A percentile compares a stretch with the other conserved stretches of the same genome.
Conservation (phyloP, 2,113 vertebrate species). For the Spheniscus mendiculus region DNA sequence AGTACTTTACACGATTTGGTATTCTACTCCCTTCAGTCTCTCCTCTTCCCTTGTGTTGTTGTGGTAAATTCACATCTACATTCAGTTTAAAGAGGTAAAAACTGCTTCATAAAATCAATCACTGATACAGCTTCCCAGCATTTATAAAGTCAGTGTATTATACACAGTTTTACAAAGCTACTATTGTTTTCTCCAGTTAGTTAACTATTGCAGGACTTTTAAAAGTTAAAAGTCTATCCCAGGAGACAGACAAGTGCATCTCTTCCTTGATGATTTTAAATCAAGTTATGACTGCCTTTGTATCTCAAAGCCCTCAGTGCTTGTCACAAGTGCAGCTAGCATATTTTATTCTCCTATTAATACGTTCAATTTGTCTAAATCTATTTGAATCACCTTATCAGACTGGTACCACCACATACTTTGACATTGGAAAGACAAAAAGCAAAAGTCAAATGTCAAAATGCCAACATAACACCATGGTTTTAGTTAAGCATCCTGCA, state of each 20-base stretch:
- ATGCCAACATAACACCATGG: neutral
- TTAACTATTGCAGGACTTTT: neutral
- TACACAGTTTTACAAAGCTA: neutral
- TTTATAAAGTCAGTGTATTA: neutral
- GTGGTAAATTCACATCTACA: neutral
- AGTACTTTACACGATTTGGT: neutral
- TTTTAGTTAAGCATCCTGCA: neutral
- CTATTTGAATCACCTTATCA: neutral
- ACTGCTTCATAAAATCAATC: neutral
- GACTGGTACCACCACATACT: neutral
- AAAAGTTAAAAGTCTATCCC: neutral
- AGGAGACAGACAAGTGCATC: neutral
- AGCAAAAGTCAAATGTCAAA: neutral
- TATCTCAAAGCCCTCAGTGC: neutral
- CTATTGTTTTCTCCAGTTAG: neutral
- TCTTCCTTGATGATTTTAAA: neutral
- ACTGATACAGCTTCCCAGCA: neutral
- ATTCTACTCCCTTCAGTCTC: neutral
- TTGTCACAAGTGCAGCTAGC: neutral
- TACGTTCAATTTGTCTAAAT: neutral
- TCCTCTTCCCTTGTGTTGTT: neutral
- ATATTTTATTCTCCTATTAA: neutral
- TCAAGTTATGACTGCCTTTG: neutral
- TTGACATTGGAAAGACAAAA: neutral
- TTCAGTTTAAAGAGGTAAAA: neutral